Percentiles rank a stretch among this genome's conserved stretches.
These are phyloP conservation scores for Labia minor DNA, from an alignment of 2,888 invertebrate species.

Conservation along the genomic window DNA sequence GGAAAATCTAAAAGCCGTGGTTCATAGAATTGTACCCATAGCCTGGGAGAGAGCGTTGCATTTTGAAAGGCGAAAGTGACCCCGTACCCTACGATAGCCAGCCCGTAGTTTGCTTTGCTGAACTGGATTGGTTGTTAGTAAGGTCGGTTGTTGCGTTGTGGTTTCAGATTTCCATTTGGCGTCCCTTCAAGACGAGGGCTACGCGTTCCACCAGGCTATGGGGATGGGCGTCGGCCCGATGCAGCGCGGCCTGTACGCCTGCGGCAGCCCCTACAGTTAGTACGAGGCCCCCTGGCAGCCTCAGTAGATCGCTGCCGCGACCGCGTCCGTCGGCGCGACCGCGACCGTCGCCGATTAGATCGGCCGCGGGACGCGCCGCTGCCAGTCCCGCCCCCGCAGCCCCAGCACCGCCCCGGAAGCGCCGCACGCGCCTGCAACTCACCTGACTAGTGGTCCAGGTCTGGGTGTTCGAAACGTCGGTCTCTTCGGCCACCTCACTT, in stretches of 20 bases:
- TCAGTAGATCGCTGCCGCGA: slow-evolving; percentile 32
- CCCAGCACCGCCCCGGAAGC: no score
- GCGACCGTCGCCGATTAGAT: no score
- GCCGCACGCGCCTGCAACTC: no score
- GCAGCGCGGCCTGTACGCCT: slow-evolving; percentile 42
- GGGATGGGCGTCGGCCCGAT: slow-evolving; percentile 41
- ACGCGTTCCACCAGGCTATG: slow-evolving; percentile 43
- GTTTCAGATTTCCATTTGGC: slow-evolving; percentile 43
- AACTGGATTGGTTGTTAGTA: neutral
- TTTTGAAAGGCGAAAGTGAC: no score
- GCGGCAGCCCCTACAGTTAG: slow-evolving; percentile 44
- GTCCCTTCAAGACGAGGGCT: slow-evolving; percentile 43
- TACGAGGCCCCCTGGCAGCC: slow-evolving; percentile 41
- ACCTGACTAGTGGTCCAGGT: no score
- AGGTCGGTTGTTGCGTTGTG: slow-evolving; percentile 14
- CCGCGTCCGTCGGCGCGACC: neutral
- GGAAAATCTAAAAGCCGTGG: slow-evolving; percentile 30
- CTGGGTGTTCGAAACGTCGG: no score
- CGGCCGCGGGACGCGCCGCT: no score
- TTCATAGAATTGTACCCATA: neutral
- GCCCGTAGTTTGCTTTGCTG: no score
- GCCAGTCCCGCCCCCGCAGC: no score
- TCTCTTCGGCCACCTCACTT: no score
- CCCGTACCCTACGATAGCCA: no score
- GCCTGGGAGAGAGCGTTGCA: neutral